Base-by-base conservation (phyloP, 1,140 invertebrate genomes). In the Solenopsis invicta region DNA sequence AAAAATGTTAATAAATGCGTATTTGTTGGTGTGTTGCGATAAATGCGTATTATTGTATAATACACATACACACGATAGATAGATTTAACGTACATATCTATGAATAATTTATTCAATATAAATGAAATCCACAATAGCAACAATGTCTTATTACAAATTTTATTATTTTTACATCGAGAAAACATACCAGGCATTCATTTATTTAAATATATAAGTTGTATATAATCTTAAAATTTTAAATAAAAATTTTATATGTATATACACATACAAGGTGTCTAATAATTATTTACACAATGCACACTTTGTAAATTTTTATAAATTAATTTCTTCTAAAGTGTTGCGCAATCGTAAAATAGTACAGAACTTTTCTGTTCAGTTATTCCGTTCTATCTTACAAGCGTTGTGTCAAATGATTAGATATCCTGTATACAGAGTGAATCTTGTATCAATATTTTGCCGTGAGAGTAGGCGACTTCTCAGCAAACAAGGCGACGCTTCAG, bases 121-220 rank as follows among this genome's bases (percentile, higher is more conserved):
- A 72, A 82, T 61, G 1, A 59, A 59, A 5, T 45, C 5, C 8
- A 24, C 37, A 76, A 59, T 24, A 71, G 41, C 10, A 82, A 34
- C 13, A 13, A 24, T 59, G 34, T 48, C 48, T 61, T 72, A 50
- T 67, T 67, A 56, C 5, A 61, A 29, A 48, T 82, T 66, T 41
- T 41, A 41, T 4, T 52, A 66, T 37, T 52, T 66, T 18, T 74
- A 50, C 2, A 5, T 4, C 24, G 61, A 82, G 67, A 52, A 18
- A 74, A 24, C 24, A 5, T 29, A 82, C 8, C 41, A 74, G 48
- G 24, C 21, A 1, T 0, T 34, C 3, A 48, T 34, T 50, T 80
- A 67, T 41, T 21, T 48, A 74, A 72, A 24, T 82, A 82, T 24
- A 74, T 45, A 81, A 69, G 16, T 48, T 45, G 13, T 52, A 77